Percentiles rank a stretch among this genome's conserved stretches.
Evolutionary conservation across 2,797 vertebrate species (phyloP).

Genomic region (Neosilurus hyrtlii): DNA sequence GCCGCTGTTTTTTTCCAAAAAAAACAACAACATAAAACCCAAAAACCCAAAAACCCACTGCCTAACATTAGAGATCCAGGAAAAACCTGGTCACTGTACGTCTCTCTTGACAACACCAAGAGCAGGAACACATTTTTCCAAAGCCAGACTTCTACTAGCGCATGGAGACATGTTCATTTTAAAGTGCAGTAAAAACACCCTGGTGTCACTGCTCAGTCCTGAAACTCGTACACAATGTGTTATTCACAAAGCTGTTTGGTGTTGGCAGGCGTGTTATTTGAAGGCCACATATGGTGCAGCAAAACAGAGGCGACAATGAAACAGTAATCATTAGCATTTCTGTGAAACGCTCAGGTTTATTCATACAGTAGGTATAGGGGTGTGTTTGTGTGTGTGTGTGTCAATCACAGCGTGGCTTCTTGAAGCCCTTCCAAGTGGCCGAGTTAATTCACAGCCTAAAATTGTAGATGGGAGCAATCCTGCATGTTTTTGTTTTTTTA

Average conservation of each 20-base stretch:
- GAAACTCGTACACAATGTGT: slow-evolving; percentile 34
- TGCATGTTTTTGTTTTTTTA: slow-evolving; percentile 27
- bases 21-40: not conserved
- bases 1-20: not conserved
- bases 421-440: slow-evolving; percentile 46
- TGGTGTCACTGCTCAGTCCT: not conserved
- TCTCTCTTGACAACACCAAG: slow-evolving; percentile 34
- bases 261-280: slow-evolving; percentile 40
- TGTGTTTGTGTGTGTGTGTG: no score
- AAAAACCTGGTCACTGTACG: slow-evolving; percentile 44
- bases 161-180: slow-evolving; percentile 9
- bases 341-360: slow-evolving; percentile 56
- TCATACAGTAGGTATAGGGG: slow-evolving; percentile 53
- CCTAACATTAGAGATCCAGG: slow-evolving; percentile 28
- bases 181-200: slow-evolving; percentile 4
- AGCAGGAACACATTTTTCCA: slow-evolving; percentile 29
- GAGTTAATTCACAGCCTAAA: slow-evolving; percentile 39
- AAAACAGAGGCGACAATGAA: slow-evolving; percentile 58
- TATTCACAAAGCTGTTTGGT: slow-evolving; percentile 50
- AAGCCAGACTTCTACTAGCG: slow-evolving; percentile 28
- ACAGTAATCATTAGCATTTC: slow-evolving; percentile 68
- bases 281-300: slow-evolving; percentile 45
- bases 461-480: slow-evolving; percentile 16
- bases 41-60: not conserved
- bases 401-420: slow-evolving; percentile 39